These are phyloP conservation scores for Opisthocomus hoazin DNA, from an alignment of 2,113 vertebrate species.

Conservation along the genomic window DNA sequence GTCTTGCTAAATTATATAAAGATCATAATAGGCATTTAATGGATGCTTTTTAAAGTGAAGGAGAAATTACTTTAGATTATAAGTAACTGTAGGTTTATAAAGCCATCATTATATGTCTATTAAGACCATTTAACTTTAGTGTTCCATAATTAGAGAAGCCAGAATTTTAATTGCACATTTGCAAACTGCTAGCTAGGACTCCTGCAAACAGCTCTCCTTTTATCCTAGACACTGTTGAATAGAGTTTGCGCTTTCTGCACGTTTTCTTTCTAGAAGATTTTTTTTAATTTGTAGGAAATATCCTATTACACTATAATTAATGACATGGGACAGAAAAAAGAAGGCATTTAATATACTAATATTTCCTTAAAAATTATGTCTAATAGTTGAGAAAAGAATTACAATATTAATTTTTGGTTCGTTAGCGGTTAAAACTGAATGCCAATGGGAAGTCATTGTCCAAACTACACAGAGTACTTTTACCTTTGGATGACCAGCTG, in stretches of 20 bases:
- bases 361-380: neutral
- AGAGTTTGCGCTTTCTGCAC: neutral
- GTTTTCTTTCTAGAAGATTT: neutral
- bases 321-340: neutral
- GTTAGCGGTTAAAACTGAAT: neutral
- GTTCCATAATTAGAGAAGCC: slow-evolving; percentile 67
- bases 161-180: slow-evolving; percentile 76
- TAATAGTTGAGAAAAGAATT: neutral
- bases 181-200: slow-evolving; percentile 63
- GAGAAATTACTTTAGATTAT: slow-evolving; percentile 70
- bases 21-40: slow-evolving; percentile 70
- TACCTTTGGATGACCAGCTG: neutral
- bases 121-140: slow-evolving; percentile 75
- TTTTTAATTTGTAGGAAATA: neutral
- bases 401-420: neutral
- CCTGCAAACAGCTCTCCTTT: slow-evolving; percentile 52
- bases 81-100: slow-evolving; percentile 71
- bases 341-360: neutral
- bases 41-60: slow-evolving; percentile 61
- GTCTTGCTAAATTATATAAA: slow-evolving; percentile 69
- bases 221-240: neutral
- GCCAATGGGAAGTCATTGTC: neutral
- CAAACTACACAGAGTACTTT: neutral
- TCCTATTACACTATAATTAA: neutral
- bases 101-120: slow-evolving; percentile 73